phyloP scores from a whole-genome alignment of 2,888 invertebrate genomes.

The Synanthedon andrenaeformis region DNA sequence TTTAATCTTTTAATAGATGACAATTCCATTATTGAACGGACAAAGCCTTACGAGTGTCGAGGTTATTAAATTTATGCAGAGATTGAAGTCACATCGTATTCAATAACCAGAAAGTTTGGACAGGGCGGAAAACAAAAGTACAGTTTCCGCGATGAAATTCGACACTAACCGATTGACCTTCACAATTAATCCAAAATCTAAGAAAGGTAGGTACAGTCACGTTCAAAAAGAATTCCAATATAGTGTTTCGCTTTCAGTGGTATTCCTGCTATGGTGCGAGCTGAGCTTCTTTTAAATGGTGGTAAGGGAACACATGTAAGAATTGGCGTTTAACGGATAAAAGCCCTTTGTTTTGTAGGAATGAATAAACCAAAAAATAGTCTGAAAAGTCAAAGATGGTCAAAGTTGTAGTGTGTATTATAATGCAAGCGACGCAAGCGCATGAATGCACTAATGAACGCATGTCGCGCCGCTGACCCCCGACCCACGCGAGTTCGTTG shows the following conservation, averaged over 20 bases:
- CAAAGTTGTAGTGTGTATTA: too few species aligned
- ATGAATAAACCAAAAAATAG: too few species aligned
- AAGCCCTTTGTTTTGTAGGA: too few species aligned
- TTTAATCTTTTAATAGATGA: conserved; percentile 36
- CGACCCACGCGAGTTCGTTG: conserved; percentile 66
- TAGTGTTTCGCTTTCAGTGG: too few species aligned
- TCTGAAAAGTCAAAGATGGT: too few species aligned
- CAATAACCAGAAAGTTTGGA: conserved; percentile 24
- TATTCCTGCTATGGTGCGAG: too few species aligned
- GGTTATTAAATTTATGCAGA: conserved; percentile 18
- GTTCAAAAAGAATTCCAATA: too few species aligned
- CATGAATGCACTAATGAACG: conserved; percentile 54
- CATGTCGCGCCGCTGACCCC: conserved; percentile 62
- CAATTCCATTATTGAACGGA: conserved; percentile 17
- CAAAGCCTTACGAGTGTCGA: conserved; percentile 7
- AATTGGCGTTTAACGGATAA: too few species aligned
- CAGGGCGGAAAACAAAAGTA: conserved; percentile 32
- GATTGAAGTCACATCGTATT: conserved; percentile 17
- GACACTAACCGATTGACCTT: conserved; percentile 20
- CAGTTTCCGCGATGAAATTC: conserved; percentile 32
- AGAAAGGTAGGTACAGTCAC: not conserved
- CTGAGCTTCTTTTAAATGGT: too few species aligned
- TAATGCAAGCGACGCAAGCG: conserved; percentile 25
- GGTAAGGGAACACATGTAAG: too few species aligned
- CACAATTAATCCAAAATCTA: conserved; percentile 3